A percentile compares a stretch with the other conserved stretches of the same genome.
phyloP scores from a whole-genome alignment of 2,888 invertebrate genomes.

The Neoitamus cyanurus region DNA sequence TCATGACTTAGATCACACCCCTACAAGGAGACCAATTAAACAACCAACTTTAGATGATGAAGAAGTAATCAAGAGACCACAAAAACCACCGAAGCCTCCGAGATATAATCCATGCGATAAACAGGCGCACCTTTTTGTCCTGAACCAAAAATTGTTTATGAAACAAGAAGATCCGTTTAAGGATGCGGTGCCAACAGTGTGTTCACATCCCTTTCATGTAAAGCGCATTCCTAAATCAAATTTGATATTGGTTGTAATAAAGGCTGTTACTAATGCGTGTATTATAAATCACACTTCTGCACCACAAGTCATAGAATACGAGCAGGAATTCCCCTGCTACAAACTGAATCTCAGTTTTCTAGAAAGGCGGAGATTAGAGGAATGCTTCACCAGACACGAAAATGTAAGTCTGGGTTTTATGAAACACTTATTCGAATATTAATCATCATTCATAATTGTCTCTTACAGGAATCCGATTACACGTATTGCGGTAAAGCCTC shows the following conservation, averaged over 20 bases:
- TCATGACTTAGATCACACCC: constrained; percentile 65
- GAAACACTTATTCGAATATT: background rate
- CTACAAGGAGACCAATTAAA: constrained; percentile 57
- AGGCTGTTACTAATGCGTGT: constrained; percentile 68
- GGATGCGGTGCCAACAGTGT: constrained; percentile 64
- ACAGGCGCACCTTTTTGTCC: constrained; percentile 75
- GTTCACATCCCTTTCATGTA: constrained; percentile 75
- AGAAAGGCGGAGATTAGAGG: constrained; percentile 75
- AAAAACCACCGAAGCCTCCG: constrained; percentile 58
- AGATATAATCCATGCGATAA: constrained; percentile 76
- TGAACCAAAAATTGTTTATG: constrained; percentile 72
- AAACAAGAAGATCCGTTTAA: constrained; percentile 60
- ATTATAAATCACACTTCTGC: constrained; percentile 67
- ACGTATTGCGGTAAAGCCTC: constrained; percentile 64
- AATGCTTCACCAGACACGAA: constrained; percentile 82
- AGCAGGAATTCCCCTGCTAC: constrained; percentile 76
- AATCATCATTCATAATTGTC: background rate
- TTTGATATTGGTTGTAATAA: constrained; percentile 79
- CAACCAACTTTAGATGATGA: constrained; percentile 65
- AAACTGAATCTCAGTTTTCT: constrained; percentile 78
- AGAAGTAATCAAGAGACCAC: constrained; percentile 63
- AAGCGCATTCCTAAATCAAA: constrained; percentile 82
- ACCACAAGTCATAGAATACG: constrained; percentile 68
- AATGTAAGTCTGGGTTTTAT: constrained; percentile 68
- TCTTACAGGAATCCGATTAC: constrained; percentile 60